phyloP scores from a whole-genome alignment of 1,140 invertebrate genomes.

The Bombyx mandarina region DNA sequence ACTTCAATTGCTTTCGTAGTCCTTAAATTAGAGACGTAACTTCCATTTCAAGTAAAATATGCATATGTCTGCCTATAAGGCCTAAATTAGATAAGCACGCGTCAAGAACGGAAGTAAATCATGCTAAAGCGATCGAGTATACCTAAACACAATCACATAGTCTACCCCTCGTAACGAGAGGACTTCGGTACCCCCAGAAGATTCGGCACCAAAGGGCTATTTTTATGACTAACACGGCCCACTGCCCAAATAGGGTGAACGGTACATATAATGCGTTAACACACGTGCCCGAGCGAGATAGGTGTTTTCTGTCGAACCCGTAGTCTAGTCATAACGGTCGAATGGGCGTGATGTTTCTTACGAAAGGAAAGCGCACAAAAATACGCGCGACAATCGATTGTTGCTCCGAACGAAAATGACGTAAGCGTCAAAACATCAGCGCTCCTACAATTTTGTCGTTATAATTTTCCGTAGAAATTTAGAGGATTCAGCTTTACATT shows the following conservation, averaged over 20 bases:
- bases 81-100: neutral
- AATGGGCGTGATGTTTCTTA: constrained; percentile 71
- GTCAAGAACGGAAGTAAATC: neutral
- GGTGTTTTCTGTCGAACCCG: constrained; percentile 52
- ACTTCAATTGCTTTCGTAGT: too few species aligned
- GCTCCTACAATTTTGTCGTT: too few species aligned
- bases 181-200: constrained; percentile 57
- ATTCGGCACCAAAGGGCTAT: constrained; percentile 67
- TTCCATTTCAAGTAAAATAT: too few species aligned
- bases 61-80: neutral
- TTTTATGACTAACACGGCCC: constrained; percentile 66
- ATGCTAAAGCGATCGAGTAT: constrained; percentile 20
- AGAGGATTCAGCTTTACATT: too few species aligned
- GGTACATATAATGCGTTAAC: constrained; percentile 33
- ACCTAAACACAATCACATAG: constrained; percentile 27
- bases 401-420: constrained; percentile 29
- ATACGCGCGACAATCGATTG: constrained; percentile 66
- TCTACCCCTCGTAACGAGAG: constrained; percentile 45
- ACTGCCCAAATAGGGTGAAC: constrained; percentile 57
- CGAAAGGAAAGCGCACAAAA: constrained; percentile 65
- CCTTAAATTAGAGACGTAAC: too few species aligned
- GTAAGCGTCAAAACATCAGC: constrained; percentile 27
- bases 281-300: constrained; percentile 57
- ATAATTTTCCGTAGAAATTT: too few species aligned
- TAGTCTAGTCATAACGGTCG: constrained; percentile 67